Evolutionary conservation across 23 tunicate genomes (phyloP), one percentile per base, ranked within the genome.

Genomic region (Phallusia fumigata): DNA sequence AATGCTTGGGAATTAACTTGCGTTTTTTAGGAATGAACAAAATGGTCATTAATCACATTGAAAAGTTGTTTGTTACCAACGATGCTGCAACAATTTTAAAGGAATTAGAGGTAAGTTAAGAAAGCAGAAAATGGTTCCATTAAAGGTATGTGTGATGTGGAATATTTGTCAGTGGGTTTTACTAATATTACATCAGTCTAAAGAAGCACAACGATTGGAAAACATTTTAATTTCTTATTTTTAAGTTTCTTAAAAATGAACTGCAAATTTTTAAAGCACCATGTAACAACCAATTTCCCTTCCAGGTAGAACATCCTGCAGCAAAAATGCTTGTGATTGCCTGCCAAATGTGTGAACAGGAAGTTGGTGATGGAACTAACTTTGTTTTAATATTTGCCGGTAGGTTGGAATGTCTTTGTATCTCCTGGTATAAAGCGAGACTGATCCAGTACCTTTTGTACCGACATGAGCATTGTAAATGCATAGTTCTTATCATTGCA

Each of bases 251-350:
- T n/a, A n/a, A n/a, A n/a, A n/a, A n/a, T n/a, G n/a, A n/a, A n/a
- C n/a, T n/a, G n/a, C n/a, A n/a, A n/a, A n/a, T n/a, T n/a, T n/a
- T n/a, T n/a, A n/a, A n/a, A n/a, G n/a, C n/a, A n/a, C n/a, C n/a
- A 40, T 40, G 47, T 40, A 10, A 40, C 47, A 40, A 40, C 47
- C 47, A 40, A 65, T 65, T 65, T 33, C 33, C n/a, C 1, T 74
- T 33, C 18, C 33, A 90, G 95, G 96, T 97, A 49, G 89, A 88
- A 65, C 99, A 97, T 80, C 99, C 99, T 64, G 99, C 99, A 18
- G 99, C 99, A 13, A 97, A 97, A 85, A 97, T 97, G 99, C 65
- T 97, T 33, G 99, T 97, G 19, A 83, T 97, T 65, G 99, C 99
- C 6, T 87, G 97, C 6, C 95, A 97, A 80, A 93, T 92, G 95